A percentile compares a stretch with the other conserved stretches of the same genome.
Evolutionary conservation across 2,113 vertebrate genomes (phyloP).

Genomic region (Murina feae): DNA sequence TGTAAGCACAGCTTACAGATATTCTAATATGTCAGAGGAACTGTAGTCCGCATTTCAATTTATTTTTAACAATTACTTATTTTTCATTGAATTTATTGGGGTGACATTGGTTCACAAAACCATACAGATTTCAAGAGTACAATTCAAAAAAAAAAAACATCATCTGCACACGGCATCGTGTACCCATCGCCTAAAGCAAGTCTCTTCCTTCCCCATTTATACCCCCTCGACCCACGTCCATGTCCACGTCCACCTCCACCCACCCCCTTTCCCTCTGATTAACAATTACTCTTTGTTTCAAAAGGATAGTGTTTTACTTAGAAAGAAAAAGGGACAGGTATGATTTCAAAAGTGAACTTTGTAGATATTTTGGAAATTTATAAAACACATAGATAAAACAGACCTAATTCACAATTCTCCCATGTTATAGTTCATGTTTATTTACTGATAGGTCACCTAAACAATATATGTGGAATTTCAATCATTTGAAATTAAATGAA

Average conservation of each 20-base stretch:
- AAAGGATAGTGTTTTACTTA: not conserved
- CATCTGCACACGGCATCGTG: not conserved
- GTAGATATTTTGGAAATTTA: not conserved
- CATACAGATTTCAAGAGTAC: not conserved
- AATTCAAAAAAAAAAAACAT: not conserved
- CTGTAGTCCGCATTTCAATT: not conserved
- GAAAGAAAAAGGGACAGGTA: not conserved
- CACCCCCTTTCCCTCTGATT: not conserved
- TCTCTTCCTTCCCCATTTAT: not conserved
- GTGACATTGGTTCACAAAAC: not conserved
- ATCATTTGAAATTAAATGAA: not conserved
- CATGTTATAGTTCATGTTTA: not conserved
- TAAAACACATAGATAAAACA: not conserved
- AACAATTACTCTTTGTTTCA: not conserved
- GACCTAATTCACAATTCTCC: not conserved
- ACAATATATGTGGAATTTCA: not conserved
- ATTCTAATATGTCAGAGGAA: slow-evolving; percentile 27
- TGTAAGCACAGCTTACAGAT: slow-evolving; percentile 43
- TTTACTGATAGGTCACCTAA: not conserved
- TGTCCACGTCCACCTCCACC: not conserved
- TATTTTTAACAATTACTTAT: not conserved
- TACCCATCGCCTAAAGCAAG: not conserved
- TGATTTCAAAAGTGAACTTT: not conserved
- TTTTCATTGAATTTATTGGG: not conserved
- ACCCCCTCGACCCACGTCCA: not conserved